Evolutionary conservation across 2,113 vertebrate genomes (phyloP).

Genomic region (Bambusicola thoracicus): DNA sequence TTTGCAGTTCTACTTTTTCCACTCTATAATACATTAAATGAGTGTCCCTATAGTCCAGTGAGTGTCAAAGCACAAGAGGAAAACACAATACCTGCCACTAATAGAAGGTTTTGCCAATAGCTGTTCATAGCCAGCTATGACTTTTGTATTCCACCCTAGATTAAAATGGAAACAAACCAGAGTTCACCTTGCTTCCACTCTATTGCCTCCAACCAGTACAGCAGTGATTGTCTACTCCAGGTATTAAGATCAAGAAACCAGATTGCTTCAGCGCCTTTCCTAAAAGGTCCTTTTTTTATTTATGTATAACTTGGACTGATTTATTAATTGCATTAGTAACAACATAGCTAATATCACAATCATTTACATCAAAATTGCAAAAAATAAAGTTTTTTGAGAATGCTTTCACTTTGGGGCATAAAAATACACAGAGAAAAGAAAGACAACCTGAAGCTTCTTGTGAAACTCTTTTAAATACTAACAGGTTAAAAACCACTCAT

Average conservation of each 20-base stretch:
- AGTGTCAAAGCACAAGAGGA: constrained; percentile 17
- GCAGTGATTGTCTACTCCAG: not conserved
- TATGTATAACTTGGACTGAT: not conserved
- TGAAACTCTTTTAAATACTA: not conserved
- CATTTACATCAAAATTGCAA: not conserved
- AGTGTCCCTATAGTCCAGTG: constrained; percentile 13
- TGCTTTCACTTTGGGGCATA: not conserved
- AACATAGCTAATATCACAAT: not conserved
- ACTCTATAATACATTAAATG: constrained; percentile 32
- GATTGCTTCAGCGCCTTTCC: not conserved
- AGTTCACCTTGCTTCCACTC: not conserved
- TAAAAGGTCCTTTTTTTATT: not conserved
- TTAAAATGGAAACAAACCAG: not conserved
- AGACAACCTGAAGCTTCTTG: not conserved
- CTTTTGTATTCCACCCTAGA: not conserved
- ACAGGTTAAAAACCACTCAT: not conserved
- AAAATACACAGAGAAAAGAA: not conserved
- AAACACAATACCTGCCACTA: constrained; percentile 42
- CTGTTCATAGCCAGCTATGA: not conserved
- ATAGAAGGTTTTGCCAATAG: constrained; percentile 27
- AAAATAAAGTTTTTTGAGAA: not conserved
- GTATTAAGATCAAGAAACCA: not conserved
- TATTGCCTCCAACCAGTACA: not conserved
- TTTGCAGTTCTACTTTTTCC: not conserved
- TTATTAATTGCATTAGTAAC: not conserved